Percentiles rank a stretch among this genome's conserved stretches.
Conservation (phyloP, 2,888 invertebrate genomes). For the Apoderus coryli region DNA sequence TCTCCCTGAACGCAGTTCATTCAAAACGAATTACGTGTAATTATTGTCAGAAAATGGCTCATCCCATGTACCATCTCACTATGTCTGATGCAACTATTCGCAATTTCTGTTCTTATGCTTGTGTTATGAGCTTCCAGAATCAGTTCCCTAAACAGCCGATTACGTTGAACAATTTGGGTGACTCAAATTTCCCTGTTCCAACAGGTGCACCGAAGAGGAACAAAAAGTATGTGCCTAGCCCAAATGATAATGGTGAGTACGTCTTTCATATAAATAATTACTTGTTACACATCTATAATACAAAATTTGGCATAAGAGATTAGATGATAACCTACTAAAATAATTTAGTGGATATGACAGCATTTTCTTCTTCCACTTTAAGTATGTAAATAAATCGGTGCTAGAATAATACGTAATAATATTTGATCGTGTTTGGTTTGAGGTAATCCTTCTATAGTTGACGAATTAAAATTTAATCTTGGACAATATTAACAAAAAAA, state of each 20-base stretch:
- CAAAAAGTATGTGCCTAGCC: conserved; percentile 15
- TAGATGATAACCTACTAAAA: too few species aligned
- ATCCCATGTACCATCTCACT: conserved; percentile 67
- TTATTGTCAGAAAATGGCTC: conserved; percentile 44
- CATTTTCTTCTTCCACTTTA: too few species aligned
- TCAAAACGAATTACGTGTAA: conserved; percentile 47
- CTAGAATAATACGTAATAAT: too few species aligned
- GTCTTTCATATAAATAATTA: neutral
- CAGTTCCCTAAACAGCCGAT: conserved; percentile 42
- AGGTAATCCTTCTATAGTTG: too few species aligned
- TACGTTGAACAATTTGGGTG: conserved; percentile 23
- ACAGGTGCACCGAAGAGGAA: conserved; percentile 37
- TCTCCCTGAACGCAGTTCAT: conserved; percentile 63
- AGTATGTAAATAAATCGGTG: too few species aligned
- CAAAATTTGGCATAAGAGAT: too few species aligned
- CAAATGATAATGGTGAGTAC: neutral
- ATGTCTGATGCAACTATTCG: conserved; percentile 76
- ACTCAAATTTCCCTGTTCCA: conserved; percentile 22
- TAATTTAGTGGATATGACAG: too few species aligned
- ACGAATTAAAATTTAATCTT: too few species aligned
- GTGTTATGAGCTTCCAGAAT: conserved; percentile 66
- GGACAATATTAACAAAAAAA: too few species aligned
- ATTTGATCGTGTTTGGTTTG: too few species aligned
- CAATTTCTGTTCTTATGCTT: conserved; percentile 71
- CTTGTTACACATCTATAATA: too few species aligned